Conservation (phyloP, 1,140 invertebrate species). For the Pseudomyrmex sp. region DNA sequence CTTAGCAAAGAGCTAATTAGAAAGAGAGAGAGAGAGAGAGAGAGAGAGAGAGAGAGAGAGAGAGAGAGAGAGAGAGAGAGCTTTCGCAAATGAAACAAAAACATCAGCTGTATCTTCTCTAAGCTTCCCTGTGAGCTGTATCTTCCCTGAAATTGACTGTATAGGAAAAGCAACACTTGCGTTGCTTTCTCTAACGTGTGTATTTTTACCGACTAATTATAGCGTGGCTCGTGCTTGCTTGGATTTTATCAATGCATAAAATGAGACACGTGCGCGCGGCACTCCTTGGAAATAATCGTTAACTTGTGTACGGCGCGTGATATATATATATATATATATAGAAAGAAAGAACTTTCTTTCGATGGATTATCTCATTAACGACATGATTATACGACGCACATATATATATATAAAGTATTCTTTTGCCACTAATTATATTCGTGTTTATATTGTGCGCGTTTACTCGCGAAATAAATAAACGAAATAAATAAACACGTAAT, state of each 20-base stretch:
- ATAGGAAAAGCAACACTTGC: neutral
- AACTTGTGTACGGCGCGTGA: neutral
- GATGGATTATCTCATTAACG: neutral
- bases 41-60: too few species aligned
- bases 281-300: neutral
- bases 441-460: neutral
- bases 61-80: too few species aligned
- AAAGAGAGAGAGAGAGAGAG: too few species aligned
- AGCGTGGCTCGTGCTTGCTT: slow-evolving; percentile 30
- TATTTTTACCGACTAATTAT: slow-evolving; percentile 49
- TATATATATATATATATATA: neutral
- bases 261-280: slow-evolving; percentile 28
- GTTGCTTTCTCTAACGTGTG: slow-evolving; percentile 28
- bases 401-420: too few species aligned
- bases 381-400: too few species aligned
- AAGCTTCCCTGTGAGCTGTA: neutral
- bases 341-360: neutral
- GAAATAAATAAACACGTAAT: slow-evolving; percentile 17
- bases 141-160: slow-evolving; percentile 1
- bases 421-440: neutral
- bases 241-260: slow-evolving; percentile 50
- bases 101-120: neutral
- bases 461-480: neutral
- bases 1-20: too few species aligned
- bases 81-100: neutral